Base-by-base conservation (phyloP, 1,140 invertebrate genomes). In the Drosophila teissieri region DNA sequence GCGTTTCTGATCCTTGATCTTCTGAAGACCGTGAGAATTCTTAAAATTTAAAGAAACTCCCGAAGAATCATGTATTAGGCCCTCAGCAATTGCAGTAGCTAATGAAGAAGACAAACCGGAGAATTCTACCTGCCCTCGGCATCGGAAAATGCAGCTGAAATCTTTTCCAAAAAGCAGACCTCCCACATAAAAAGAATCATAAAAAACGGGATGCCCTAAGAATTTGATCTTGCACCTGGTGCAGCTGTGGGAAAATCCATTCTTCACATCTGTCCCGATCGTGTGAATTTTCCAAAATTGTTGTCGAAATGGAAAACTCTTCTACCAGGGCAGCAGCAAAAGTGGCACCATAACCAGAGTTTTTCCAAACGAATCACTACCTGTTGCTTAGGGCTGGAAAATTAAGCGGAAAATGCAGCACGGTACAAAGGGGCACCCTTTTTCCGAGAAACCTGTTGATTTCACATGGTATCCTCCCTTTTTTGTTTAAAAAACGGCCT, bases 381-480 rank as follows among this genome's bases (percentile, higher is more conserved):
- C 73, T 75, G 73, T 65, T 75, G 60, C 46, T 22, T 17, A 3
- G 10, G 17, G 17, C 31, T 64, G 46, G 46, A 60, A 58, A 58
- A 63, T 42, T 24, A 14, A 60, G 37, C 37, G 10, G 60, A 68
- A 58, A 58, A 58, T 58, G 44, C 56, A 48, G 44, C 44, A 58
- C 56, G 19, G 8, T 37, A 48, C 24, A 63, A 48, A 24, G 36
- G 36, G 11, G 24, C n/a, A 22, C n/a, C 8, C 48, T 31, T 37
- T 63, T 68, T 68, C 64, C 60, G 51, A 61, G 61, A 65, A 68
- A 68, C 46, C 64, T 68, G 60, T 68, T 68, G 60, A 51, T 65
- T 27, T 4, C 17, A 37, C 49, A 48, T 14, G 34, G 34, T 15
- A 72, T 22, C 67, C 67, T 53, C 46, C 54, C 39, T 15, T 22